Evolutionary conservation across 2,797 vertebrate species (phyloP).

Genomic region (Eidolon dupreanum): DNA sequence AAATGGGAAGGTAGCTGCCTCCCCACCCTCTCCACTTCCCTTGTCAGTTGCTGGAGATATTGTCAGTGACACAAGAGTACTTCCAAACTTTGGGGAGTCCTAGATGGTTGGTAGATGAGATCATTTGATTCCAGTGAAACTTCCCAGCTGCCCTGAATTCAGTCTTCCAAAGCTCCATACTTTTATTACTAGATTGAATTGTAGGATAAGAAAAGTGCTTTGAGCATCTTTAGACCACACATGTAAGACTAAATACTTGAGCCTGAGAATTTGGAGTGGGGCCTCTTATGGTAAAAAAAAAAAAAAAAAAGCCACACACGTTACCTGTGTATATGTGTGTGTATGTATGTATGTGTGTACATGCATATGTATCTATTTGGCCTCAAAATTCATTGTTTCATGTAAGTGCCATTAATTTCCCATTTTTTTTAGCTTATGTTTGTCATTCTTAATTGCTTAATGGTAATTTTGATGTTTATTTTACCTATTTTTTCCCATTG

Average conservation of each 20-base stretch:
- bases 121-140: slow-evolving; percentile 66
- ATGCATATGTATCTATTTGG: background rate
- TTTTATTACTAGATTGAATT: slow-evolving; percentile 68
- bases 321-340: background rate
- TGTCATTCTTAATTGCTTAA: slow-evolving; percentile 9
- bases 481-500: background rate
- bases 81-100: slow-evolving; percentile 69
- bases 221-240: slow-evolving; percentile 68
- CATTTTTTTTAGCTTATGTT: slow-evolving; percentile 14
- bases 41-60: slow-evolving; percentile 54
- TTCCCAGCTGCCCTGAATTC: slow-evolving; percentile 65
- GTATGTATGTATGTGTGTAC: background rate
- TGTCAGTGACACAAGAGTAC: slow-evolving; percentile 58
- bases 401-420: slow-evolving; percentile 32
- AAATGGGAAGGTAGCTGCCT: slow-evolving; percentile 65
- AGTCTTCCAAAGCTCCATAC: slow-evolving; percentile 59
- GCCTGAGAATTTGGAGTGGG: slow-evolving; percentile 56
- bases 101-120: slow-evolving; percentile 53
- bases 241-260: slow-evolving; percentile 40
- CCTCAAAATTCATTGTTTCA: slow-evolving; percentile 41
- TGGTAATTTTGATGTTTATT: slow-evolving; percentile 14
- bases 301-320: background rate
- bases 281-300: background rate
- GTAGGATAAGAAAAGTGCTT: slow-evolving; percentile 70
- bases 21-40: background rate